A percentile compares a stretch with the other conserved stretches of the same genome.
Conservation (phyloP, 2,797 vertebrate species). For the Xenentodon cancila region DNA sequence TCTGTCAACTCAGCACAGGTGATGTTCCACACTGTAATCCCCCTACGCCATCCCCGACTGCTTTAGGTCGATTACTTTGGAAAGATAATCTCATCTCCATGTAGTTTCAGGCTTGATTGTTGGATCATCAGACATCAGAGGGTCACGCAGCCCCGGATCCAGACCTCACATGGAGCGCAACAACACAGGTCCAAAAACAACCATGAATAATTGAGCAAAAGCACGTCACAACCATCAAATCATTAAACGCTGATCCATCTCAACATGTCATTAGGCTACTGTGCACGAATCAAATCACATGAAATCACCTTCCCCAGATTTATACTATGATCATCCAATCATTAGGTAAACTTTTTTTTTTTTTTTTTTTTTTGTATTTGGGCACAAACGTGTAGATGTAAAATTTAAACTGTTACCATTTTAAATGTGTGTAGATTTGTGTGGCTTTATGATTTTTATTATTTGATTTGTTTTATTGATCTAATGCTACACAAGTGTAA, state of each 20-base stretch:
- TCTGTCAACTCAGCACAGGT: conserved; percentile 47
- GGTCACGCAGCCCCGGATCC: conserved; percentile 19
- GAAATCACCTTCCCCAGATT: conserved; percentile 57
- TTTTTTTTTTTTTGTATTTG: conserved; percentile 84
- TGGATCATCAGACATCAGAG: conserved; percentile 20
- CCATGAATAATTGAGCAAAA: neutral
- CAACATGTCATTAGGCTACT: conserved; percentile 34
- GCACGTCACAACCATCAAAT: conserved; percentile 3
- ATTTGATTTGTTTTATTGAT: conserved; percentile 76
- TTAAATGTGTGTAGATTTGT: conserved; percentile 87
- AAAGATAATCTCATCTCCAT: conserved; percentile 31
- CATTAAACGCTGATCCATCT: conserved; percentile 1
- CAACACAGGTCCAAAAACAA: conserved; percentile 16
- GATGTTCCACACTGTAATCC: conserved; percentile 34
- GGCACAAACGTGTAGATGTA: conserved; percentile 86
- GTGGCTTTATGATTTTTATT: conserved; percentile 82
- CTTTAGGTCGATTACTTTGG: conserved; percentile 44
- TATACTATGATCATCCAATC: conserved; percentile 89
- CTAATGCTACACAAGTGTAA: conserved; percentile 96
- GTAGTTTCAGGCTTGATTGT: conserved; percentile 10
- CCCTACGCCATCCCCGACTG: neutral
- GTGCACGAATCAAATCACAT: conserved; percentile 27
- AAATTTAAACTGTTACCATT: conserved; percentile 93
- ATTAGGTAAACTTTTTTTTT: conserved; percentile 70
- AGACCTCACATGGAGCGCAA: conserved; percentile 22